Percentiles rank a stretch among this genome's conserved stretches.
These are phyloP conservation scores for Microtus richardsoni DNA, from an alignment of 2,113 vertebrate species.

Conservation along the genomic window DNA sequence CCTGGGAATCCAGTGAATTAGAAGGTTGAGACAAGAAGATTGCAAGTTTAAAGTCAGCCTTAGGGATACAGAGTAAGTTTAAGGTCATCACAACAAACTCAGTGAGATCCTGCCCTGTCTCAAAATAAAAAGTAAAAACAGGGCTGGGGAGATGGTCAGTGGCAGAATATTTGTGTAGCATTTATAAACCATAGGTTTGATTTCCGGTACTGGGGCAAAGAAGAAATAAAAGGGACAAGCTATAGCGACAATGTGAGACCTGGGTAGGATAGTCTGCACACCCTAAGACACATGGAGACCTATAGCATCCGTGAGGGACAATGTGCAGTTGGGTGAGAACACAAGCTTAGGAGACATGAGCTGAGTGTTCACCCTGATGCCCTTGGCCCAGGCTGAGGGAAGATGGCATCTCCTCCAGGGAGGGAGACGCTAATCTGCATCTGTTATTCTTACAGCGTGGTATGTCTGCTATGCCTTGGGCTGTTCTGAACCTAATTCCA, in stretches of 20 bases:
- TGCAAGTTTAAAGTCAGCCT: not conserved
- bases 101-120: not conserved
- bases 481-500: not conserved
- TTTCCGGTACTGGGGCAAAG: not conserved
- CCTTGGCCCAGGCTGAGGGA: not conserved
- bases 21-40: not conserved
- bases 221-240: not conserved
- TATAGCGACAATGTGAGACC: not conserved
- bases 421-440: not conserved
- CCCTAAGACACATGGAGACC: not conserved
- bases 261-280: not conserved
- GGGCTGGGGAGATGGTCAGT: not conserved
- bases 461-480: not conserved
- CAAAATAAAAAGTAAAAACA: not conserved
- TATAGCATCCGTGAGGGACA: not conserved
- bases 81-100: not conserved
- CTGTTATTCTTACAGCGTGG: not conserved
- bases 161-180: not conserved
- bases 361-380: not conserved
- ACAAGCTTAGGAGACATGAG: not conserved
- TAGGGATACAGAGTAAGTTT: too few relatives aligned
- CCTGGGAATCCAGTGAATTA: too few relatives aligned
- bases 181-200: not conserved
- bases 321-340: fast-evolving
- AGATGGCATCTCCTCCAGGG: not conserved